Percentiles rank a stretch among this genome's conserved stretches.
Evolutionary conservation across 2,797 vertebrate genomes (phyloP).

Genomic region (Cynodonichthys magdalenae): DNA sequence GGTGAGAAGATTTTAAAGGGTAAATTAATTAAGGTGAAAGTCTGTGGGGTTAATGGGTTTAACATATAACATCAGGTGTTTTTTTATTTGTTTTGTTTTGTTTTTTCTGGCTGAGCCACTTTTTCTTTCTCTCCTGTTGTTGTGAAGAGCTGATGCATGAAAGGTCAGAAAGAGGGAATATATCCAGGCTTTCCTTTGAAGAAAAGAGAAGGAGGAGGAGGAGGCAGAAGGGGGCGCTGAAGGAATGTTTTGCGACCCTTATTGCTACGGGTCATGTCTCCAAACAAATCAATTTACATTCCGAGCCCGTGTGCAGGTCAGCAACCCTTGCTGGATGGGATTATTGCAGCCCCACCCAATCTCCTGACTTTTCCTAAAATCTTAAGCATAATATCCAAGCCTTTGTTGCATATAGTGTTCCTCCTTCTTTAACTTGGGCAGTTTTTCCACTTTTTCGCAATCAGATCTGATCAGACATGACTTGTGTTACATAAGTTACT

Average conservation of each 20-base stretch:
- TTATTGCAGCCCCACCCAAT: conserved; percentile 31
- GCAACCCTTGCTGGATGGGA: conserved; percentile 32
- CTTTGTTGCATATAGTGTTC: not conserved
- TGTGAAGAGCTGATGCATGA: not conserved
- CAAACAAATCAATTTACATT: conserved; percentile 74
- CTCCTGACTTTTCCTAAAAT: not conserved
- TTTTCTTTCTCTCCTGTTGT: conserved; percentile 1
- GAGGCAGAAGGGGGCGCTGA: conserved; percentile 15
- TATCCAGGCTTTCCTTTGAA: not conserved
- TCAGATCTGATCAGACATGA: not conserved
- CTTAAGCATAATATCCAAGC: not conserved
- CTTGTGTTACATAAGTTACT: not conserved
- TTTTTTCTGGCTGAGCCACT: not conserved
- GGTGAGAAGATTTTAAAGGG: not conserved
- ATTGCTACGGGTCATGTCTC: conserved; percentile 57
- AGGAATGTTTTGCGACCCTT: conserved; percentile 57
- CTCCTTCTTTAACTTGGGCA: not conserved
- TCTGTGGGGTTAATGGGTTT: conserved; percentile 41
- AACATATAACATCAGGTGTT: conserved; percentile 2
- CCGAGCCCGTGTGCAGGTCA: conserved; percentile 55
- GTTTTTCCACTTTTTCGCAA: not conserved
- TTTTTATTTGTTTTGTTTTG: not conserved
- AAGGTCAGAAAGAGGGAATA: conserved; percentile 10
- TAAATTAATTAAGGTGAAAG: conserved; percentile 2
- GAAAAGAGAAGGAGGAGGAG: conserved; percentile 3